Percentiles rank a stretch among this genome's conserved stretches.
phyloP scores from a whole-genome alignment of 2,113 vertebrate species.

The Misgurnus mizolepis region DNA sequence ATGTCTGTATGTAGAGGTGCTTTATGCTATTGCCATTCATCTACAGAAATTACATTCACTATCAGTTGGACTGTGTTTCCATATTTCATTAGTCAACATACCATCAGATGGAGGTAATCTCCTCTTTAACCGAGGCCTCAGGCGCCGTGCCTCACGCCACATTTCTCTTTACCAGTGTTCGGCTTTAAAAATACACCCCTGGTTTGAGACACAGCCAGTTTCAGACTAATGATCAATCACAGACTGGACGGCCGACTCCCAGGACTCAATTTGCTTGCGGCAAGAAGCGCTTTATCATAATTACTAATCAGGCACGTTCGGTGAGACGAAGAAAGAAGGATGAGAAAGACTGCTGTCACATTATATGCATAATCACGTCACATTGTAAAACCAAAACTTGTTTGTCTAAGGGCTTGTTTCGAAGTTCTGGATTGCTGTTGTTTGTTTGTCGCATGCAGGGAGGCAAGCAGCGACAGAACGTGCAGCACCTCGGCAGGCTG shows the following conservation, averaged over 20 bases:
- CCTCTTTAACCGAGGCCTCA: slow-evolving; percentile 21
- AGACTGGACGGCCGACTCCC: slow-evolving; percentile 36
- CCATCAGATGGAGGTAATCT: slow-evolving; percentile 23
- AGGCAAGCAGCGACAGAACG: slow-evolving; percentile 1
- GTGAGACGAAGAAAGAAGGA: slow-evolving; percentile 2
- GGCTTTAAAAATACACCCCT: slow-evolving; percentile 56
- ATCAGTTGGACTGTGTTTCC: background rate
- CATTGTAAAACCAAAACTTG: background rate
- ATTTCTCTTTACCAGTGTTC: slow-evolving; percentile 26
- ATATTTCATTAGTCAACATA: slow-evolving; percentile 11
- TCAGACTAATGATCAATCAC: slow-evolving; percentile 55
- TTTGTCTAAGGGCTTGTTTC: background rate
- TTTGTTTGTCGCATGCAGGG: slow-evolving; percentile 31
- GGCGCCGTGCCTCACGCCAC: slow-evolving; percentile 42
- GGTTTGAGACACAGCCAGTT: slow-evolving; percentile 43
- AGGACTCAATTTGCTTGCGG: slow-evolving; percentile 54
- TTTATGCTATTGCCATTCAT: background rate
- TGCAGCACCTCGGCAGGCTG: slow-evolving; percentile 25
- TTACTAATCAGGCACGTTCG: slow-evolving; percentile 58
- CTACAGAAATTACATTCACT: background rate
- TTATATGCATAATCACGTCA: background rate
- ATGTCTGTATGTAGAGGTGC: too few relatives aligned
- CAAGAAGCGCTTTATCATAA: slow-evolving; percentile 61
- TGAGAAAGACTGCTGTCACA: background rate
- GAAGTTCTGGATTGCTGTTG: slow-evolving; percentile 12